Evolutionary conservation across 2,888 invertebrate genomes (phyloP).

Genomic region (Macrosiphum euphorbiae): DNA sequence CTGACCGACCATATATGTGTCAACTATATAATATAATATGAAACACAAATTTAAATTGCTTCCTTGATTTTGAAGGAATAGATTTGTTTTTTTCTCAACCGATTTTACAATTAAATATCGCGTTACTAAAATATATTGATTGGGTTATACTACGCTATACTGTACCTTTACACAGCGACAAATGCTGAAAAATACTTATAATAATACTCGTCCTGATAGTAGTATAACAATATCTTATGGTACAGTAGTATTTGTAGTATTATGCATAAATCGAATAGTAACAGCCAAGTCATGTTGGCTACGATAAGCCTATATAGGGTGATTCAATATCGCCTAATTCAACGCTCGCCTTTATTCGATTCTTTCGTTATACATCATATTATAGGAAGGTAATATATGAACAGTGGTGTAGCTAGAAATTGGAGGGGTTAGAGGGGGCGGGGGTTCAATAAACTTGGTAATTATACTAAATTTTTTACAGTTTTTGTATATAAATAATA

Average conservation of each 20-base stretch:
- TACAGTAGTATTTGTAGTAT: background rate
- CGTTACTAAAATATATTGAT: background rate
- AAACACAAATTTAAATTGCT: slow-evolving; percentile 20
- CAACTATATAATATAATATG: background rate
- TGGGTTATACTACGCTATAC: background rate
- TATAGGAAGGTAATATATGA: background rate
- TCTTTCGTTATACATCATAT: background rate
- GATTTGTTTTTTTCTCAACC: background rate
- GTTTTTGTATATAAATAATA: too few species aligned
- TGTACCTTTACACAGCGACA: background rate
- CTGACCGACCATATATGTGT: background rate
- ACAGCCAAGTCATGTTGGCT: background rate
- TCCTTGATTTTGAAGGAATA: background rate
- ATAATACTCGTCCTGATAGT: background rate
- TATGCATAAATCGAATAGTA: background rate
- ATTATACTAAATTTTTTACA: too few species aligned
- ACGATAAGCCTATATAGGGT: background rate
- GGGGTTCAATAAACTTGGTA: too few species aligned
- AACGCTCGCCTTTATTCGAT: background rate
- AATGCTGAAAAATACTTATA: background rate
- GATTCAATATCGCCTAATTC: background rate
- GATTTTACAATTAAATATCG: background rate
- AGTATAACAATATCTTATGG: background rate
- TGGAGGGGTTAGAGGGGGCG: too few species aligned
- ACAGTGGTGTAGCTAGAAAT: too few species aligned